Evolutionary conservation across 2,888 invertebrate genomes (phyloP).

Genomic region (Nemotelus pantherinus): DNA sequence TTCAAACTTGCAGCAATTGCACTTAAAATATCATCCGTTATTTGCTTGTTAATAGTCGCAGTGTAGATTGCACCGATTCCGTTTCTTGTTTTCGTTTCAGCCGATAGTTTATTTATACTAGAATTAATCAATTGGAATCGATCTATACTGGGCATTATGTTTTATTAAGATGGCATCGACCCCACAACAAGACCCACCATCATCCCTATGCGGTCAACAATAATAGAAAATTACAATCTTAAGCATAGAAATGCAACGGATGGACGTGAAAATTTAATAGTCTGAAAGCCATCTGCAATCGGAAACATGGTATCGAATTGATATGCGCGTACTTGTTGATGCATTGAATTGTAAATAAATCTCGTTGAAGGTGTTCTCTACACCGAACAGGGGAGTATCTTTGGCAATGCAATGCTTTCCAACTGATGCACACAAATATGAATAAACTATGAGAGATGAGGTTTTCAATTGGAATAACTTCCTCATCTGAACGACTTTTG

Average conservation of each 20-base stretch:
- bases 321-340: no score
- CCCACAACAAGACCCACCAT: neutral
- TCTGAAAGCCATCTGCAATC: no score
- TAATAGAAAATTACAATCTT: no score
- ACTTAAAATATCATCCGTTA: neutral
- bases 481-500: slow-evolving; percentile 36
- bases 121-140: neutral
- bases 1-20: no score
- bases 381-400: no score
- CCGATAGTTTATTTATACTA: neutral
- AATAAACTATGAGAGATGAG: slow-evolving; percentile 3
- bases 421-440: neutral
- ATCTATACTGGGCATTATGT: neutral
- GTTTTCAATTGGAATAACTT: slow-evolving; percentile 24
- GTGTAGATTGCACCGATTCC: slow-evolving; percentile 44
- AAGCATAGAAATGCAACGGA: no score
- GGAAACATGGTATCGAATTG: no score
- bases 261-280: no score
- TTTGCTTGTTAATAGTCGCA: slow-evolving; percentile 27
- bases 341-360: no score
- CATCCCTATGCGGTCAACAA: no score
- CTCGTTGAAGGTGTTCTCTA: no score
- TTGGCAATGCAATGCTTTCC: no score
- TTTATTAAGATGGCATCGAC: slow-evolving; percentile 37
- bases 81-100: slow-evolving; percentile 42